A percentile compares a stretch with the other conserved stretches of the same genome.
Evolutionary conservation across 2,113 vertebrate genomes (phyloP).

Genomic region (Camelus bactrianus): DNA sequence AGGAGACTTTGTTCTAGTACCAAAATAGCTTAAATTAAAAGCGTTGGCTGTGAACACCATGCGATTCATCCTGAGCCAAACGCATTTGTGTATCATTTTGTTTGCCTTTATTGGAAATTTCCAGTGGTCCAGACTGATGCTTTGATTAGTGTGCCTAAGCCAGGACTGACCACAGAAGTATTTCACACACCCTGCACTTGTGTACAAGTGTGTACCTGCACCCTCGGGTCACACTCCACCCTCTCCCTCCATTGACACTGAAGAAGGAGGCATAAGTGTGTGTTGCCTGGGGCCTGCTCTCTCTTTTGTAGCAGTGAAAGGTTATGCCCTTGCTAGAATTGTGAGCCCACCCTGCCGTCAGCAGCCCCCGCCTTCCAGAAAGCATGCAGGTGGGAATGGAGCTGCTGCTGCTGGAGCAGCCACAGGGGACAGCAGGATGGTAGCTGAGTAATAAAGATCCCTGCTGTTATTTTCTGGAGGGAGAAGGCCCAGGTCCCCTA

Average conservation of each 20-base stretch:
- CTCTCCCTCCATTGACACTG: neutral
- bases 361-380: neutral
- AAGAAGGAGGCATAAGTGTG: neutral
- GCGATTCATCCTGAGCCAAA: conserved; percentile 41
- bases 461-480: neutral
- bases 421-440: neutral
- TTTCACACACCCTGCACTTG: neutral
- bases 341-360: accelerated
- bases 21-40: neutral
- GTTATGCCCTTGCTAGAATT: neutral
- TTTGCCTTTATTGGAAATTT: neutral
- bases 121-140: neutral
- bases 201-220: accelerated
- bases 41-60: neutral
- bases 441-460: neutral
- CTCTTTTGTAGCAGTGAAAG: neutral
- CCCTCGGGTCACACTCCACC: too few relatives aligned
- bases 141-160: neutral
- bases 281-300: neutral
- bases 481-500: conserved; percentile 4
- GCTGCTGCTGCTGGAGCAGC: accelerated
- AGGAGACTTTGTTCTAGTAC: conserved; percentile 43
- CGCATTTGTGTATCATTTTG: neutral
- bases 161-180: neutral
- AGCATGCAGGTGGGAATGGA: accelerated